A percentile compares a stretch with the other conserved stretches of the same genome.
Evolutionary conservation across 2,888 invertebrate species (phyloP).

Genomic region (Sarcophaga caerulescens): DNA sequence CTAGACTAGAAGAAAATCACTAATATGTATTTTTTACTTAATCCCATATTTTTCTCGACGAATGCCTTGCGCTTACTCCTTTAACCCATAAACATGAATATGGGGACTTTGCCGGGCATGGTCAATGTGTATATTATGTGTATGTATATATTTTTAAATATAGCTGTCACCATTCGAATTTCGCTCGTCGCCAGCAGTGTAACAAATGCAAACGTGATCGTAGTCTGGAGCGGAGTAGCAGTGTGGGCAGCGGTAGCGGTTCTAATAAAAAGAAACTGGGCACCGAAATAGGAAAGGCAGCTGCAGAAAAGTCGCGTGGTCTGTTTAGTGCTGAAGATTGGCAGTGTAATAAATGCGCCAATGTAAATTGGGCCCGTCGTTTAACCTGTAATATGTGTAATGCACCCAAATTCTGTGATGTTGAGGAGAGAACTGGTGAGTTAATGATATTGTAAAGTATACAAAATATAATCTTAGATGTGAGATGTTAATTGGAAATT

Average conservation of each 20-base stretch:
- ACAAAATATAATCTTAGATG: neutral
- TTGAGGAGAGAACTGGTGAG: constrained; percentile 87
- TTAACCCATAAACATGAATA: constrained; percentile 50
- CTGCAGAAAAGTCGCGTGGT: constrained; percentile 96
- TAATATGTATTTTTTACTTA: constrained; percentile 69
- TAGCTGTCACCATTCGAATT: constrained; percentile 95
- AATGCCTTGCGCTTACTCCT: constrained; percentile 54
- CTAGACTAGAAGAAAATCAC: constrained; percentile 55
- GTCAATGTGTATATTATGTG: constrained; percentile 58
- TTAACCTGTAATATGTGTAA: constrained; percentile 99
- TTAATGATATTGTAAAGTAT: constrained; percentile 20
- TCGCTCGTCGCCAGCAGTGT: constrained; percentile 93
- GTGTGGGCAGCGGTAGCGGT: constrained; percentile 72
- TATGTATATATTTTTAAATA: constrained; percentile 65
- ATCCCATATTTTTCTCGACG: constrained; percentile 65
- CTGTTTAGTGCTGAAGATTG: constrained; percentile 97
- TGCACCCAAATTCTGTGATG: constrained; percentile 97
- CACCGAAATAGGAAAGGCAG: constrained; percentile 98
- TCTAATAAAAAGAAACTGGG: constrained; percentile 88
- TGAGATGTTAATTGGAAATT: neutral
- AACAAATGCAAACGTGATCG: constrained; percentile 87
- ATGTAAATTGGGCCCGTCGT: constrained; percentile 95
- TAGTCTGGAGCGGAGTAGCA: constrained; percentile 71
- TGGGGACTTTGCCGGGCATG: constrained; percentile 56
- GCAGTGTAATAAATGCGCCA: constrained; percentile 99